Percentiles rank a stretch among this genome's conserved stretches.
phyloP scores from a whole-genome alignment of 2,113 vertebrate species.

The Sylvietta virens region DNA sequence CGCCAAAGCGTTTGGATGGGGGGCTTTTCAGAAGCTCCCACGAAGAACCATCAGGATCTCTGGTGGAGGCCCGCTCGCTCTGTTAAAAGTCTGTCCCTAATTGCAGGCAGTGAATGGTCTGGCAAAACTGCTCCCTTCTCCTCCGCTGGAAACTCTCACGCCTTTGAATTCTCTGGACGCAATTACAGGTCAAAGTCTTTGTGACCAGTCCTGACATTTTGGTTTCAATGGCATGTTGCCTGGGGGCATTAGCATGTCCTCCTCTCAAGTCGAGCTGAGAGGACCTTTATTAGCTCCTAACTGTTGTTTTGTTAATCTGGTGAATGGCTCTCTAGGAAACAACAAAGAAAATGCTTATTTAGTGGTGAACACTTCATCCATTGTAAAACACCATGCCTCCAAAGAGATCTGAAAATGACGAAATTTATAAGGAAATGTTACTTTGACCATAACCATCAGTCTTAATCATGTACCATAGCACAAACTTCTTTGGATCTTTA shows the following conservation, averaged over 20 bases:
- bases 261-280: conserved; percentile 36
- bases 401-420: conserved; percentile 54
- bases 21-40: neutral
- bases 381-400: conserved; percentile 47
- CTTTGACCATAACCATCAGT: conserved; percentile 39
- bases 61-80: neutral
- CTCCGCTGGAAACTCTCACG: neutral
- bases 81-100: neutral
- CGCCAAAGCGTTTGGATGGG: neutral
- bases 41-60: neutral
- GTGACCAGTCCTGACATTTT: conserved; percentile 3
- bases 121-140: neutral
- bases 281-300: conserved; percentile 44
- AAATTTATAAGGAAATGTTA: conserved; percentile 54
- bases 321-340: conserved; percentile 66
- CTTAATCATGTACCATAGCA: conserved; percentile 47
- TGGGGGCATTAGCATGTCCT: conserved; percentile 4
- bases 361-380: conserved; percentile 52
- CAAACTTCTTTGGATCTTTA: neutral
- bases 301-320: conserved; percentile 67
- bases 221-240: conserved; percentile 61
- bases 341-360: conserved; percentile 66
- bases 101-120: neutral
- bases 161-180: conserved; percentile 32
- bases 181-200: conserved; percentile 65